Conservation (phyloP, 2,113 vertebrate genomes). For the Pycnonotus jocosus region DNA sequence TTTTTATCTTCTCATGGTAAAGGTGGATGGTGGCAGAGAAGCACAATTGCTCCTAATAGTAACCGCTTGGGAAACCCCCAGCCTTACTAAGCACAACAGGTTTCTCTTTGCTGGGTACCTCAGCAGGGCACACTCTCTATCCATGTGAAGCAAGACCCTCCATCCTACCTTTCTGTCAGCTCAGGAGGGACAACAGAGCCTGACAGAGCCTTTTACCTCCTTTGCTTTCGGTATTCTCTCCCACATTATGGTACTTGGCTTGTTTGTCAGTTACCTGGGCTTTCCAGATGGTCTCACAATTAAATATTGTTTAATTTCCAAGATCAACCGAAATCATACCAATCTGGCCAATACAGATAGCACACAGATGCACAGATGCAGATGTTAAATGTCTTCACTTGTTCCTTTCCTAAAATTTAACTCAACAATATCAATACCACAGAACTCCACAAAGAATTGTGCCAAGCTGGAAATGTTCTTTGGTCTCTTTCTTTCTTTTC, state of each 20-base stretch:
- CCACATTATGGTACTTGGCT: neutral
- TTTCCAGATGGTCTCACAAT: neutral
- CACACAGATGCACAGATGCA: fast-evolving
- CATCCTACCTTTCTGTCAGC: neutral
- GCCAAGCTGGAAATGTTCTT: neutral
- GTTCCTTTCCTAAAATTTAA: neutral
- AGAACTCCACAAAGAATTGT: neutral
- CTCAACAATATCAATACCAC: neutral
- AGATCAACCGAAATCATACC: neutral
- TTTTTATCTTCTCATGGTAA: neutral
- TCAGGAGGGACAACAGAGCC: neutral
- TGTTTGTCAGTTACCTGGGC: neutral
- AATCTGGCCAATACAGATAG: fast-evolving
- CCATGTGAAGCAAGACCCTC: neutral
- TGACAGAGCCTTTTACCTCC: neutral
- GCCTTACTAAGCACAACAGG: fast-evolving
- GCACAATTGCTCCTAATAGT: fast-evolving
- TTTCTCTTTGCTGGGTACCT: neutral
- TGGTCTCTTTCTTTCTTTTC: neutral
- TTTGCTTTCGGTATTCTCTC: neutral
- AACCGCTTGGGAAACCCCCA: neutral
- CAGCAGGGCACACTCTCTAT: neutral
- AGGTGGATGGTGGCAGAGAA: neutral
- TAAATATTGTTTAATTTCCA: neutral
- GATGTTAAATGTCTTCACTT: neutral